A percentile compares a stretch with the other conserved stretches of the same genome.
These are phyloP conservation scores for Cyphomyrus discorhynchus DNA, from an alignment of 2,113 vertebrate species.

Conservation along the genomic window DNA sequence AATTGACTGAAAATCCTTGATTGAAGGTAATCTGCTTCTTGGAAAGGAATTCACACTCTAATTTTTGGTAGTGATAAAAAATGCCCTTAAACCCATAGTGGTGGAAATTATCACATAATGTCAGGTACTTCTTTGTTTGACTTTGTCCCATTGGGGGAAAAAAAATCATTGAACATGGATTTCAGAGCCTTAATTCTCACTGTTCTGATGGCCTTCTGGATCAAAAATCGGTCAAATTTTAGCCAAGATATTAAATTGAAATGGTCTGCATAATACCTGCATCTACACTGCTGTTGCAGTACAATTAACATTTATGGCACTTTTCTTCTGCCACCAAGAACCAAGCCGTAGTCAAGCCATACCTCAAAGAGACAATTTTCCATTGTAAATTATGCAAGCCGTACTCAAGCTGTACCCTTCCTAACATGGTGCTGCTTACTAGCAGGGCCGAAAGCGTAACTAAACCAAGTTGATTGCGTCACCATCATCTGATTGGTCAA, in stretches of 20 bases:
- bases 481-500: neutral
- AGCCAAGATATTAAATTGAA: neutral
- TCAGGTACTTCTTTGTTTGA: neutral
- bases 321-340: neutral
- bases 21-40: neutral
- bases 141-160: neutral
- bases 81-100: neutral
- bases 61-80: neutral
- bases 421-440: neutral
- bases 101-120: neutral
- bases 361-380: neutral
- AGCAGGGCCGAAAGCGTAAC: neutral
- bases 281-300: neutral
- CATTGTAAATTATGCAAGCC: neutral
- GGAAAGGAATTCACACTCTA: neutral
- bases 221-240: neutral
- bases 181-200: neutral
- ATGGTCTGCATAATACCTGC: neutral
- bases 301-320: neutral
- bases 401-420: neutral
- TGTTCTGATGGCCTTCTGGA: neutral
- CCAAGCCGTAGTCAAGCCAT: neutral
- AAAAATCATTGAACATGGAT: neutral
- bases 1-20: neutral
- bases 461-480: neutral